Evolutionary conservation across 2,888 invertebrate genomes (phyloP).

Genomic region (Eupithecia centaureata): DNA sequence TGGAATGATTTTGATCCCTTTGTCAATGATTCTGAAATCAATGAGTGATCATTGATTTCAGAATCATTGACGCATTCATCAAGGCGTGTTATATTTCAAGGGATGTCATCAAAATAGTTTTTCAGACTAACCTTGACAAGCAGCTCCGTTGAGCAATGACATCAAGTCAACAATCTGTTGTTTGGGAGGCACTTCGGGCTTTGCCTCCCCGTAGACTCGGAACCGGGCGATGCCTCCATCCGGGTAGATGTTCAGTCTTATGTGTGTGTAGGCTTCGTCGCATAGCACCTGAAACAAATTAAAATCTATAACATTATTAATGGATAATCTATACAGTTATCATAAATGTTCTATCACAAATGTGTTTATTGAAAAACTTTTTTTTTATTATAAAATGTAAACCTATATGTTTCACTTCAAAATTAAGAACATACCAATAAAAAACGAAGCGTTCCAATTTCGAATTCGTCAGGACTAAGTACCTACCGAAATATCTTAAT

Average conservation of each 20-base stretch:
- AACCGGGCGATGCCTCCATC: slow-evolving; percentile 87
- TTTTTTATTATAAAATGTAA: no score
- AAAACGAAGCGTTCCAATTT: no score
- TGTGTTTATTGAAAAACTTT: no score
- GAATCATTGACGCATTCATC: neutral
- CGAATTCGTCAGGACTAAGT: no score
- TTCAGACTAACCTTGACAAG: slow-evolving; percentile 71
- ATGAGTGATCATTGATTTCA: neutral
- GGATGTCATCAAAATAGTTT: neutral
- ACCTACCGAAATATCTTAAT: no score
- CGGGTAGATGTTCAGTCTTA: slow-evolving; percentile 85
- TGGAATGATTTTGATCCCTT: neutral
- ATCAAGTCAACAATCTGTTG: slow-evolving; percentile 79
- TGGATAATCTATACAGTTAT: no score
- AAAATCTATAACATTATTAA: neutral
- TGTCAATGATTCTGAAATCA: no score
- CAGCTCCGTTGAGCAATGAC: slow-evolving; percentile 81
- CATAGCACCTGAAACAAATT: slow-evolving; percentile 63
- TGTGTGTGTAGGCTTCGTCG: slow-evolving; percentile 82
- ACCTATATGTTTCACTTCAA: no score
- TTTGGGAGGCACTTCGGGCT: slow-evolving; percentile 62
- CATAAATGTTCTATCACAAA: no score
- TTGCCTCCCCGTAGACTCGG: slow-evolving; percentile 83
- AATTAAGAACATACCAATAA: no score
- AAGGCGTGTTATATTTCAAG: neutral